Evolutionary conservation across 2,888 invertebrate genomes (phyloP), one percentile per base, ranked within the genome.

Genomic region (Drosophila sordidula): DNA sequence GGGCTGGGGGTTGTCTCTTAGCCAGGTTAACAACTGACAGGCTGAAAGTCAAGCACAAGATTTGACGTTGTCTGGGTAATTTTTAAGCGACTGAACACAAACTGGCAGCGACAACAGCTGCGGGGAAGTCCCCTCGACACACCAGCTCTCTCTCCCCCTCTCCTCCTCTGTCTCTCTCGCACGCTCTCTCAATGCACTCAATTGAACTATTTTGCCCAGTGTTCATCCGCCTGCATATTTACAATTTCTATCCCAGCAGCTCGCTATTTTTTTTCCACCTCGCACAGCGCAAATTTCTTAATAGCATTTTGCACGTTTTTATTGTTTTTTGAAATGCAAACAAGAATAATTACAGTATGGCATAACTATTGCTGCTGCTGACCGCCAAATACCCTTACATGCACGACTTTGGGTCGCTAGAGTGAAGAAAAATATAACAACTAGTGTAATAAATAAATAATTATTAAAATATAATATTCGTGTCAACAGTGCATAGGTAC

Each of bases 61-160:
- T 83, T 88, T 83, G 87, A 83, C 64, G 80, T 69, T 71, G 84
- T 65, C 80, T 76, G 75, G 69, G 76, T 68, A 82, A 81, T 75
- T 81, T 86, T 80, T 63, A 80, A 66, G 72, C 75, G 75, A 63
- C 42, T 73, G 75, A 61, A 63, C 70, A 73, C 57, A 59, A 64
- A 70, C 49, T 46, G 71, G 36, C 73, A 73, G 36, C 71, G 58
- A 52, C 74, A 63, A 85, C 67, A 65, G 65, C 84, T 66, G 44
- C 42, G 58, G 75, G 79, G 65, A 46, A 54, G 14, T 39, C 56
- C 61, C 66, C 46, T 42, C 45, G 22, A 18, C 44, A 25, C 47
- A 11, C 11, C 4, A 18, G 14, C 26, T 16, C 36, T 18, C 32
- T 29, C 34, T 9, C 54, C 9, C 47, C 1, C 12, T 12, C 12